Percentiles rank a stretch among this genome's conserved stretches.
These are phyloP conservation scores for Pipistrellus nathusii DNA, from an alignment of 2,797 vertebrate species.

Conservation along the genomic window DNA sequence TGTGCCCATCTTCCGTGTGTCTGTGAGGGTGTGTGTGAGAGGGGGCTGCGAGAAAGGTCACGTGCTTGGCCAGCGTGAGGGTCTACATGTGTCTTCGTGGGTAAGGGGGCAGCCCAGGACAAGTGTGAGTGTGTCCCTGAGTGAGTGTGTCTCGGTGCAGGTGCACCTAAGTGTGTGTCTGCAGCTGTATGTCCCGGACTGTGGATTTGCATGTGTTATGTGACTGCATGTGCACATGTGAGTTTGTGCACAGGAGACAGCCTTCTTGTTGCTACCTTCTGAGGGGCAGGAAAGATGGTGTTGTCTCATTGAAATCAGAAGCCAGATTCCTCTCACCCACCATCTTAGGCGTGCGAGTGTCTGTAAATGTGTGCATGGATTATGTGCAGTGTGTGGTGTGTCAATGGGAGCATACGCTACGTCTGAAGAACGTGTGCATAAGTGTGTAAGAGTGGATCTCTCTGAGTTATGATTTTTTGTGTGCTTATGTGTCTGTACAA, in stretches of 20 bases:
- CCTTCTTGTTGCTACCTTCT: not conserved
- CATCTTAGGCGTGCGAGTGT: not conserved
- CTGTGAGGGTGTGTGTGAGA: not conserved
- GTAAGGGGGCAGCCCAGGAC: not conserved
- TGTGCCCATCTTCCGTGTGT: not conserved
- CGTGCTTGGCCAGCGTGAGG: not conserved
- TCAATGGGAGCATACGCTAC: not conserved
- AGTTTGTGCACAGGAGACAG: not conserved
- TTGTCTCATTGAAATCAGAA: not conserved
- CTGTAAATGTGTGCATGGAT: not conserved
- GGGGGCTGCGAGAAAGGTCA: not conserved
- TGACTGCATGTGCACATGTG: not conserved
- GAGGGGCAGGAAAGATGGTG: not conserved
- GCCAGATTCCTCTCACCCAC: not conserved
- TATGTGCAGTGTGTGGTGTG: not conserved
- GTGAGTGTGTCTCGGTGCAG: not conserved
- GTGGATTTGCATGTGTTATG: not conserved
- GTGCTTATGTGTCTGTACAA: not conserved
- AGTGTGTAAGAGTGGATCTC: not conserved
- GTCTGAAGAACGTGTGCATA: not conserved
- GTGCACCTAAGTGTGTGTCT: not conserved
- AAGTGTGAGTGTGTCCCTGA: conserved; percentile 44
- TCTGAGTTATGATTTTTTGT: not conserved
- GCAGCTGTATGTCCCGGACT: not conserved
- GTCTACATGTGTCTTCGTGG: not conserved